Evolutionary conservation across 2,113 vertebrate genomes (phyloP).

Genomic region (Dromaius novaehollandiae): DNA sequence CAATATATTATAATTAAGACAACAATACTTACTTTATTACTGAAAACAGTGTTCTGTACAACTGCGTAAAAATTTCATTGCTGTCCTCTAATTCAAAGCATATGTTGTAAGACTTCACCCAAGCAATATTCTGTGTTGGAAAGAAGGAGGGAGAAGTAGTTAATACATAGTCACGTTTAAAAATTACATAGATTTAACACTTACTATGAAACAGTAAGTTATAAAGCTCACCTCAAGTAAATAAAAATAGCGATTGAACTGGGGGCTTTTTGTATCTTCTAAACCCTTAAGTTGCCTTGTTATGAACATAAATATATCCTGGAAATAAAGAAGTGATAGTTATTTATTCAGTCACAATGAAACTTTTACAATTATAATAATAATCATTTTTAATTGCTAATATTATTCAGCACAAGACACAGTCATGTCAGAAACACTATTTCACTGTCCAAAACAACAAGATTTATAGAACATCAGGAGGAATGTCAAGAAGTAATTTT

Average conservation of each 20-base stretch:
- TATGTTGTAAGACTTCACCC: slow-evolving; percentile 99
- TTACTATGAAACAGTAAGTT: neutral
- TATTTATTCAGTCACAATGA: slow-evolving; percentile 14
- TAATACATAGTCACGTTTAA: slow-evolving; percentile 8
- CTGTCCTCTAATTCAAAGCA: slow-evolving; percentile 99
- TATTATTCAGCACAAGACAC: neutral
- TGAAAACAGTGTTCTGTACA: slow-evolving; percentile 97
- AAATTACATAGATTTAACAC: neutral
- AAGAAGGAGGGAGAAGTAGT: neutral
- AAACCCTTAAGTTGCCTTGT: slow-evolving; percentile 97
- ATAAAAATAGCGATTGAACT: slow-evolving; percentile 99
- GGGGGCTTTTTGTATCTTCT: slow-evolving; percentile 98
- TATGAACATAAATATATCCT: slow-evolving; percentile 99
- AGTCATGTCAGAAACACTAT: neutral
- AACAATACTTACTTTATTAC: slow-evolving; percentile 95
- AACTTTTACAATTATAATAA: neutral
- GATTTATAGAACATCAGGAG: neutral
- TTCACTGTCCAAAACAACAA: neutral
- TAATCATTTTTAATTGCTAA: neutral
- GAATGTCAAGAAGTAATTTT: neutral
- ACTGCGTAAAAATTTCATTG: slow-evolving; percentile 99
- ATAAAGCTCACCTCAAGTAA: slow-evolving; percentile 89
- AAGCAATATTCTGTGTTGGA: slow-evolving; percentile 92
- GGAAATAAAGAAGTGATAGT: slow-evolving; percentile 25
- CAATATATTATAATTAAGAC: neutral